Evolutionary conservation across 2,797 vertebrate genomes (phyloP).

Genomic region (Trematomus bernacchii): DNA sequence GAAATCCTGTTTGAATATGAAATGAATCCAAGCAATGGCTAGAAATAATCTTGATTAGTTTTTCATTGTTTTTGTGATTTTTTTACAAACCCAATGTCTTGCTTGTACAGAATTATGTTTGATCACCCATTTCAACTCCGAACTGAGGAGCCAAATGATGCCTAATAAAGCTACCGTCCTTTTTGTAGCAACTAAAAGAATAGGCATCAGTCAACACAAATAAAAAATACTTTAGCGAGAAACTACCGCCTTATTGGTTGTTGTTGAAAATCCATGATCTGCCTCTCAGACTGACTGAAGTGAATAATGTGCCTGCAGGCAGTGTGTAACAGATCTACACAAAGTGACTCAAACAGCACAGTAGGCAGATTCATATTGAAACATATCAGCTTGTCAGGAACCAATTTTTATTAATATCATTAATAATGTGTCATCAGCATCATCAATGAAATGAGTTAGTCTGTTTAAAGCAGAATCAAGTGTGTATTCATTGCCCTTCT

Average conservation of each 20-base stretch:
- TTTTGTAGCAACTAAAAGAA: neutral
- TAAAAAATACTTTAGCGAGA: neutral
- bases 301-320: neutral
- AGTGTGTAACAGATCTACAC: neutral
- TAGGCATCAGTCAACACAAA: neutral
- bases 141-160: neutral
- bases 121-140: neutral
- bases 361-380: constrained; percentile 81
- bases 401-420: constrained; percentile 87
- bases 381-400: constrained; percentile 86
- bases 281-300: too few species aligned
- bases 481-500: constrained; percentile 87
- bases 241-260: neutral
- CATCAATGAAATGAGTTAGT: constrained; percentile 88
- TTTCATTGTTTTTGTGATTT: too few species aligned
- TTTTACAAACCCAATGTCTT: neutral
- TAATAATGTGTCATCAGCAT: constrained; percentile 87
- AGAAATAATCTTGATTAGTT: neutral
- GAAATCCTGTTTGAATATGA: neutral
- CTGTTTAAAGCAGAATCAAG: constrained; percentile 86
- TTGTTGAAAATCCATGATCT: neutral
- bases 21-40: neutral
- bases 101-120: neutral
- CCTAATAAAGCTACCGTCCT: neutral
- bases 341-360: constrained; percentile 64